Base-by-base conservation (phyloP, 1,140 invertebrate genomes). In the Drosophila orosa region DNA sequence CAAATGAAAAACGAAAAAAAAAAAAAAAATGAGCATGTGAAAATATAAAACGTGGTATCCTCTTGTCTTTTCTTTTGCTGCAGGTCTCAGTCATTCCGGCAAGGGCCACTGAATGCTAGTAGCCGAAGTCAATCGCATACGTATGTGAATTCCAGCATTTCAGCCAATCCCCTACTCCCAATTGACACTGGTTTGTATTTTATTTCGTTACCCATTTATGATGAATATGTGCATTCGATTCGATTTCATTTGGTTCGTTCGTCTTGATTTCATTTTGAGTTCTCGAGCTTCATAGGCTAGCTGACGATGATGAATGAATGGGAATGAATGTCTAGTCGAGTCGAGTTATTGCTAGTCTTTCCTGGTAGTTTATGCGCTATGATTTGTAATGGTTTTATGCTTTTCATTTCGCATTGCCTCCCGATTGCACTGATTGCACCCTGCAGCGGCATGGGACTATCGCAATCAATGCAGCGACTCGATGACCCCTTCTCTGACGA, bases 11-110 rank as follows among this genome's bases (percentile, higher is more conserved):
- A 44, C 48, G 55, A 29, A 65, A 40, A 73, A 66, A 62, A 58
- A 48, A 22, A 52, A 75, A 81, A 79, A 84, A 74, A 62, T 85
- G 68, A 91, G 84, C 89, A 90, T 91, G 86, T 83, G 69, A 91
- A 90, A 82, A 91, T 91, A 91, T 72, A 92, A 92, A 91, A 78
- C 76, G 91, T 90, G 90, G 90, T 91, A 90, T 93, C 93, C 93
- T 94, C 93, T 93, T 94, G 93, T 94, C 93, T 92, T 95, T 95
- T 95, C 94, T 95, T 95, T 95, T 91, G 89, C 95, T 94, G 94
- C 95, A 96, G 95, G 95, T 96, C 95, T 94, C 95, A 96, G 93
- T 96, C 95, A 93, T 96, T 96, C 94, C 95, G 95, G 93, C 95
- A 95, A 94, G 92, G 93, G 92, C 93, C 94, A 93, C 89, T 94